Percentiles rank a stretch among this genome's conserved stretches.
These are phyloP conservation scores for Papilio gigon DNA, from an alignment of 2,888 invertebrate species.

Conservation along the genomic window DNA sequence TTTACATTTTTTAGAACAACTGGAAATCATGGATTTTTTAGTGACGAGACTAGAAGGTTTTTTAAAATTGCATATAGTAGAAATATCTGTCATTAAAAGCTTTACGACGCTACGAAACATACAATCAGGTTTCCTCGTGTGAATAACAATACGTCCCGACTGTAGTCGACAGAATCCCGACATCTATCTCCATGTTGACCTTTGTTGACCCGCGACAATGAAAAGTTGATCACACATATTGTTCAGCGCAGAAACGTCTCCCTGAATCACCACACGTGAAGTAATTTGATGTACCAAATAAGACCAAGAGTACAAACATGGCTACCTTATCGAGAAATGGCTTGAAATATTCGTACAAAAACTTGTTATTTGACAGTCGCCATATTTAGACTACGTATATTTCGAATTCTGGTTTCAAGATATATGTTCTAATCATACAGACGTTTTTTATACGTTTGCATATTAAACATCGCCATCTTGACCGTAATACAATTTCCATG, in stretches of 20 bases:
- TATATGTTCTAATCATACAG: background rate
- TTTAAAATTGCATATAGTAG: too few species aligned
- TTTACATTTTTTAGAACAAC: background rate
- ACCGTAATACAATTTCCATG: background rate
- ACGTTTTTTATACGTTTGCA: constrained; percentile 2
- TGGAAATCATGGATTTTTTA: background rate
- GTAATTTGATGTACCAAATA: background rate
- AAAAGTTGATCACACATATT: background rate
- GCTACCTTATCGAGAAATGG: background rate
- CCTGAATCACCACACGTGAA: background rate
- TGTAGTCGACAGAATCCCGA: too few species aligned
- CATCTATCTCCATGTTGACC: background rate
- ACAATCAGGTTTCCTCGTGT: too few species aligned
- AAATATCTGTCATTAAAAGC: too few species aligned
- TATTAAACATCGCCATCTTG: constrained; percentile 23
- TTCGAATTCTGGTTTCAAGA: background rate
- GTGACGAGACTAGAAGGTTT: too few species aligned
- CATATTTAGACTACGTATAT: constrained; percentile 5
- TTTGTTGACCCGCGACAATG: background rate
- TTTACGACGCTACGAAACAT: too few species aligned
- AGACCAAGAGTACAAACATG: background rate
- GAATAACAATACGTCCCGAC: too few species aligned
- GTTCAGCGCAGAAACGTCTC: background rate
- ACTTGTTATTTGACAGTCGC: constrained; percentile 10
- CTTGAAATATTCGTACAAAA: background rate